Conservation (phyloP, 2,888 invertebrate genomes). For the Tineola bisselliella region DNA sequence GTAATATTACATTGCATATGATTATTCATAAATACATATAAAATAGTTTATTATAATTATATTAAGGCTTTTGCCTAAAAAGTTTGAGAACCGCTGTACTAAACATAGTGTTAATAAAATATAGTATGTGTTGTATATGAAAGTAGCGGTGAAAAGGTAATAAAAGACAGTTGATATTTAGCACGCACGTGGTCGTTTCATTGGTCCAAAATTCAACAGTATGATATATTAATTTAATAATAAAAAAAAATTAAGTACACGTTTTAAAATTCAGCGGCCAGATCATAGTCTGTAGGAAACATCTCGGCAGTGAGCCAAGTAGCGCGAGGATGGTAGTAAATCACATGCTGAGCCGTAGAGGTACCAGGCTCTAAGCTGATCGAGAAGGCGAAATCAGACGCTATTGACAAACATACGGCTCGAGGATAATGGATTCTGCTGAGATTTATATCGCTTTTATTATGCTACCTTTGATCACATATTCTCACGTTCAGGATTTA, state of each 20-base stretch:
- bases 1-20: too few relatives aligned
- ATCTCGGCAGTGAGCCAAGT: conserved; percentile 17
- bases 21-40: too few relatives aligned
- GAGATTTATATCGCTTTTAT: conserved; percentile 35
- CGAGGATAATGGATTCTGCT: conserved; percentile 49
- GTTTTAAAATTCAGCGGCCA: neutral
- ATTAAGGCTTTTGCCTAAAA: too few relatives aligned
- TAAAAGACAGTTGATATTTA: too few relatives aligned
- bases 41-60: too few relatives aligned
- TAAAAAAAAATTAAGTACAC: neutral
- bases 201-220: too few relatives aligned
- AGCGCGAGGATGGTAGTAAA: conserved; percentile 15
- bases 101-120: too few relatives aligned
- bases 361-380: conserved; percentile 45
- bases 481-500: conserved; percentile 1
- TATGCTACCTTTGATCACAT: conserved; percentile 9
- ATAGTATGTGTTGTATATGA: too few relatives aligned
- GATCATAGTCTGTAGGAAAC: neutral
- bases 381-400: conserved; percentile 54
- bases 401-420: conserved; percentile 63
- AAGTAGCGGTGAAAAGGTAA: too few relatives aligned
- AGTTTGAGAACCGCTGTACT: too few relatives aligned
- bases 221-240: too few relatives aligned
- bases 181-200: too few relatives aligned
- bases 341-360: conserved; percentile 13